phyloP scores from a whole-genome alignment of 2,113 vertebrate genomes.

The Pontoporia blainvillei region DNA sequence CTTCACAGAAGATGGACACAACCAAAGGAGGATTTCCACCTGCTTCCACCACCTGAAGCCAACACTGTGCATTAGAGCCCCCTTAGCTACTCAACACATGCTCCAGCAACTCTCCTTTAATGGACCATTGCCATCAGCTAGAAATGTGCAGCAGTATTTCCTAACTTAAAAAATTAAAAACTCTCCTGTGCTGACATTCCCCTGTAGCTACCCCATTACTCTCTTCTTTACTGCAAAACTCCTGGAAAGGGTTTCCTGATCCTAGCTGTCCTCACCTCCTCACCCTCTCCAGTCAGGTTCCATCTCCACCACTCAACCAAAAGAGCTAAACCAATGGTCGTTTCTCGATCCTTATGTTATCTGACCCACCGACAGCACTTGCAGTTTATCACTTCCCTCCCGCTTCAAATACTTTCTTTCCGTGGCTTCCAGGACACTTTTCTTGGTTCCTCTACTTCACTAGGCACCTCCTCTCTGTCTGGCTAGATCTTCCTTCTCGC shows the following conservation, averaged over 20 bases:
- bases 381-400: background rate
- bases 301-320: background rate
- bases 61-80: background rate
- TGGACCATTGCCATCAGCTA: too few species aligned
- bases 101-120: background rate
- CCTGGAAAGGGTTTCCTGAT: background rate
- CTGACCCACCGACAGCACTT: background rate
- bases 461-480: background rate
- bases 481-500: background rate
- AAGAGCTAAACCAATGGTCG: background rate
- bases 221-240: background rate
- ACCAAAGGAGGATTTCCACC: too few species aligned
- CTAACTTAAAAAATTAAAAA: background rate
- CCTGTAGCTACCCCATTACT: background rate
- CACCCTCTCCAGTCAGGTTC: background rate
- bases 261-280: background rate
- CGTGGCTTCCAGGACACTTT: background rate
- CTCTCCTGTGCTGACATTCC: too few species aligned
- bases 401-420: background rate
- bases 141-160: too few species aligned
- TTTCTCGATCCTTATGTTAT: rapidly evolving
- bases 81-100: background rate
- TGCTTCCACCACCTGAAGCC: background rate
- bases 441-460: background rate
- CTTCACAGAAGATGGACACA: background rate